Evolutionary conservation across 2,113 vertebrate genomes (phyloP).

Genomic region (Okapia johnstoni): DNA sequence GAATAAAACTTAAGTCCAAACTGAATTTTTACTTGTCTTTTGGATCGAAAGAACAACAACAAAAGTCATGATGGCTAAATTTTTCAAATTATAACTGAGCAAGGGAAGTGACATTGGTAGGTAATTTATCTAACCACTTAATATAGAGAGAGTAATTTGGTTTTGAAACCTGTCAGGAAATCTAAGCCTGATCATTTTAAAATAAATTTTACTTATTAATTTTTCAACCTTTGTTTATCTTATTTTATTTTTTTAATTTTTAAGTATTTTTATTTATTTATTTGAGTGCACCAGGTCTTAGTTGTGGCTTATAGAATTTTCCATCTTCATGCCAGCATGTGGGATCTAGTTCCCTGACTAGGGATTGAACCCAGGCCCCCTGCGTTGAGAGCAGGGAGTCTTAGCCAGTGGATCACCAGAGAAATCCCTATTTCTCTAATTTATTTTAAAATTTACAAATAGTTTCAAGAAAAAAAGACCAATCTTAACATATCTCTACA

Average conservation of each 20-base stretch:
- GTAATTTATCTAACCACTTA: not conserved
- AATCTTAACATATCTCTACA: not conserved
- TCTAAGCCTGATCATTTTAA: not conserved
- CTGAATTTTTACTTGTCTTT: not conserved
- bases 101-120: not conserved
- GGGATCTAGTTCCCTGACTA: not conserved
- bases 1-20: not conserved
- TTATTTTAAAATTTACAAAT: conserved; percentile 12
- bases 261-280: not conserved
- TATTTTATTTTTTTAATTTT: not conserved
- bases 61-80: not conserved
- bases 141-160: not conserved
- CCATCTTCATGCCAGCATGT: fast-evolving
- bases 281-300: not conserved
- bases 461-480: not conserved
- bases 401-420: not conserved
- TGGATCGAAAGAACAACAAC: not conserved
- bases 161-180: not conserved
- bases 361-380: not conserved
- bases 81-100: not conserved
- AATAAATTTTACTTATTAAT: not conserved
- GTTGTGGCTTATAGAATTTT: not conserved
- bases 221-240: not conserved
- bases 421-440: not conserved
- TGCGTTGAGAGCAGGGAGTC: not conserved